phyloP scores from a whole-genome alignment of 2,888 invertebrate species.

The Leucophenga maculata region DNA sequence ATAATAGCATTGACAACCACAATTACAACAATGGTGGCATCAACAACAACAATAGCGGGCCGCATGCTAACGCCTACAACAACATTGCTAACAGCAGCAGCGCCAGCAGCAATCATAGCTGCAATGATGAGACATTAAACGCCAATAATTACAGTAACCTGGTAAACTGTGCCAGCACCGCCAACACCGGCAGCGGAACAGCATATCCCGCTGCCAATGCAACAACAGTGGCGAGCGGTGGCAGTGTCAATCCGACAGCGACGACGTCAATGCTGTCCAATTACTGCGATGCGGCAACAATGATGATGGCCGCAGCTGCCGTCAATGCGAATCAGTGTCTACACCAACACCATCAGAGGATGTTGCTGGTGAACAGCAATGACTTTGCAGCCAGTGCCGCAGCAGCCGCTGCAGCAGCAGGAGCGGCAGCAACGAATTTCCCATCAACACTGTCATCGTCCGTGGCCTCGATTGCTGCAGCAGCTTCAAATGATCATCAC shows the following conservation, averaged over 20 bases:
- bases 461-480: slow-evolving; percentile 45
- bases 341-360: slow-evolving; percentile 69
- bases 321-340: slow-evolving; percentile 70
- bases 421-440: slow-evolving; percentile 45
- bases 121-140: slow-evolving; percentile 54
- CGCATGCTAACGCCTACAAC: slow-evolving; percentile 36
- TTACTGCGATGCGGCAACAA: slow-evolving; percentile 72
- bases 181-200: slow-evolving; percentile 45
- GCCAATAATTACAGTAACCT: slow-evolving; percentile 42
- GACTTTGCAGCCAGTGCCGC: slow-evolving; percentile 41
- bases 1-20: slow-evolving; percentile 34
- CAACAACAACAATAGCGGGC: slow-evolving; percentile 30
- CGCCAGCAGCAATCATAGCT: slow-evolving; percentile 51
- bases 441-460: slow-evolving; percentile 52
- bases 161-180: slow-evolving; percentile 41
- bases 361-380: slow-evolving; percentile 59
- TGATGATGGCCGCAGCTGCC: slow-evolving; percentile 71
- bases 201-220: slow-evolving; percentile 25
- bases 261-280: slow-evolving; percentile 70
- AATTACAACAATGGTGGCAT: slow-evolving; percentile 22
- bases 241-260: slow-evolving; percentile 33
- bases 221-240: slow-evolving; percentile 35
- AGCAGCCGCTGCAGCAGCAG: slow-evolving; percentile 40
- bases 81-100: slow-evolving; percentile 35
- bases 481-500: slow-evolving; percentile 23